These are phyloP conservation scores for Monochamus alternatus DNA, from an alignment of 2,888 invertebrate genomes.

Conservation along the genomic window DNA sequence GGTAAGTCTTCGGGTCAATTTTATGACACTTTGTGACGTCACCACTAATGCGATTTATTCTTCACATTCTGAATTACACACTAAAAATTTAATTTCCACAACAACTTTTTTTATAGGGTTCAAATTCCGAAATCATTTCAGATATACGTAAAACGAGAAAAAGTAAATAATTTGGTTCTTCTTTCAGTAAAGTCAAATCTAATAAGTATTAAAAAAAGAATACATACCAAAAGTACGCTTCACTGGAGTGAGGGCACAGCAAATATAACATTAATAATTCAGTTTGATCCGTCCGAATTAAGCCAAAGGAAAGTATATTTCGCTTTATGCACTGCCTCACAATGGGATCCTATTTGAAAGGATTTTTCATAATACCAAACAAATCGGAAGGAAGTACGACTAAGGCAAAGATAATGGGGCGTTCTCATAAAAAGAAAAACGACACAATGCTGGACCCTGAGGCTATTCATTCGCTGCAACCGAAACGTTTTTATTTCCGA, in stretches of 20 bases:
- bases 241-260: constrained; percentile 1
- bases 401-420: constrained; percentile 57
- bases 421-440: constrained; percentile 39
- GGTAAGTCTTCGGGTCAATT: too few species aligned
- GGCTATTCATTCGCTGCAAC: constrained; percentile 51
- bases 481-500: constrained; percentile 47
- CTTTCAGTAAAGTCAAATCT: too few species aligned
- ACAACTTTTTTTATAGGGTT: too few species aligned
- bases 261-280: constrained; percentile 30
- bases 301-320: constrained; percentile 11
- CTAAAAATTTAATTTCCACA: too few species aligned
- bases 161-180: too few species aligned
- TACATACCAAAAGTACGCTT: constrained; percentile 4
- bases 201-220: not conserved
- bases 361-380: constrained; percentile 59
- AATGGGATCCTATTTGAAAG: constrained; percentile 42
- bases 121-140: too few species aligned
- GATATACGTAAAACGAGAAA: too few species aligned
- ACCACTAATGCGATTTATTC: too few species aligned
- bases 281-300: constrained; percentile 19
- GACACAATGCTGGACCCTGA: constrained; percentile 44
- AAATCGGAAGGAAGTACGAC: constrained; percentile 61
- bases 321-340: constrained; percentile 19
- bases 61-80: too few species aligned
- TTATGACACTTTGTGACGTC: too few species aligned